Evolutionary conservation across 2,797 vertebrate genomes (phyloP), one percentile per base, ranked within the genome.

Genomic region (Sebastes diaconus): DNA sequence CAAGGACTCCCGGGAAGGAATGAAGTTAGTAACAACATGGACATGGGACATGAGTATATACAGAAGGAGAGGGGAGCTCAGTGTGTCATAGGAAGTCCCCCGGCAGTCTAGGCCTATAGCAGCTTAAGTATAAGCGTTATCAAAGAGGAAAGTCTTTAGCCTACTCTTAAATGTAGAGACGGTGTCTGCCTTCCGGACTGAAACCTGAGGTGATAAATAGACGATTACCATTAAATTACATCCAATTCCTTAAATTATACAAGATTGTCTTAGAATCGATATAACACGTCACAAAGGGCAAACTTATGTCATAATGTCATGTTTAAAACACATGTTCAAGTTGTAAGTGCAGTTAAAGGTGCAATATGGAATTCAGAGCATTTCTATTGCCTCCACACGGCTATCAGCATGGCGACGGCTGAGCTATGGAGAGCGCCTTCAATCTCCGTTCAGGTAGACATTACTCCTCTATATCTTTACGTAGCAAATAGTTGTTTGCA

Each of bases 301-400:
- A 65, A 68, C 25, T 14, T 16, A 39, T 59, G 30, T 60, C 29
- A n/a, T 50, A 50, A 50, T 18, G 60, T 10, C 16, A 50, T 50
- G 46, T 65, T 52, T 80, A 29, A 81, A 77, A 73, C n/a, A 61
- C 32, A 16, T 65, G 29, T 67, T 50, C 8, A 20, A 66, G 57
- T n/a, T 55, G 54, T 27, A 30, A 58, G 7, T 29, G 27, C 24
- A 54, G 29, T 60, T 29, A 24, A 58, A 60, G 58, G 16, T 18
- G 54, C 57, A 20, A 61, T 11, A 27, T 10, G 20, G 16, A 61
- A 34, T 11, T 12, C 29, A 20, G 29, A 63, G 59, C 59, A 30
- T 60, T 4, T 27, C 24, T 58, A 30, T 34, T 61, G 18, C 8
- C 58, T 59, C 24, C 25, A 58, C 14, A 5, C 1, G 58, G 27